These are phyloP conservation scores for Lampris incognitus DNA, from an alignment of 2,113 vertebrate species.

Conservation along the genomic window DNA sequence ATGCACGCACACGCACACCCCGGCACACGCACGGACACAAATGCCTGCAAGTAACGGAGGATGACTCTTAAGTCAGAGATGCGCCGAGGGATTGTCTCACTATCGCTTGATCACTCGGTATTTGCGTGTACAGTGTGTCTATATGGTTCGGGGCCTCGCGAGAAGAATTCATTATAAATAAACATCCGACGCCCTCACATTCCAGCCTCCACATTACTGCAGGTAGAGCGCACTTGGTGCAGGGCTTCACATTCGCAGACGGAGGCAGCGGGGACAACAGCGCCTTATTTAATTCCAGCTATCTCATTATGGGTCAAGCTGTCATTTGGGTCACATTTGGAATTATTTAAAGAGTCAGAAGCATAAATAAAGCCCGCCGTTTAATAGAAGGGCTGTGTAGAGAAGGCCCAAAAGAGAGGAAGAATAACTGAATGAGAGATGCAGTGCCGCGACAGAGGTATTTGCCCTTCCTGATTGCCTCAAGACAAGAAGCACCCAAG, in stretches of 20 bases:
- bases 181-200: slow-evolving; percentile 39
- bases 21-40: background rate
- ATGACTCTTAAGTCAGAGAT: slow-evolving; percentile 26
- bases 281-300: slow-evolving; percentile 25
- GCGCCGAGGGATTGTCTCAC: slow-evolving; percentile 39
- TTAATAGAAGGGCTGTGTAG: slow-evolving; percentile 1
- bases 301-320: background rate
- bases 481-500: no score
- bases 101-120: slow-evolving; percentile 45
- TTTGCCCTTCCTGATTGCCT: no score
- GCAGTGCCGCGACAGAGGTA: no score
- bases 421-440: background rate
- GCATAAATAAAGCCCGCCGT: background rate
- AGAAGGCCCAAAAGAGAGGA: slow-evolving; percentile 16
- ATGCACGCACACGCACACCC: background rate
- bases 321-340: background rate
- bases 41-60: slow-evolving; percentile 44
- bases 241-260: slow-evolving; percentile 38
- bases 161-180: slow-evolving; percentile 58
- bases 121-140: slow-evolving; percentile 53
- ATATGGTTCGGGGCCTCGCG: slow-evolving; percentile 41
- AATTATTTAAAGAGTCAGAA: background rate
- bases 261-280: slow-evolving; percentile 3
- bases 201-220: slow-evolving; percentile 32
- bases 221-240: slow-evolving; percentile 24